Base-by-base conservation (phyloP, 2,888 invertebrate species). In the Siphlonurus alternatus region DNA sequence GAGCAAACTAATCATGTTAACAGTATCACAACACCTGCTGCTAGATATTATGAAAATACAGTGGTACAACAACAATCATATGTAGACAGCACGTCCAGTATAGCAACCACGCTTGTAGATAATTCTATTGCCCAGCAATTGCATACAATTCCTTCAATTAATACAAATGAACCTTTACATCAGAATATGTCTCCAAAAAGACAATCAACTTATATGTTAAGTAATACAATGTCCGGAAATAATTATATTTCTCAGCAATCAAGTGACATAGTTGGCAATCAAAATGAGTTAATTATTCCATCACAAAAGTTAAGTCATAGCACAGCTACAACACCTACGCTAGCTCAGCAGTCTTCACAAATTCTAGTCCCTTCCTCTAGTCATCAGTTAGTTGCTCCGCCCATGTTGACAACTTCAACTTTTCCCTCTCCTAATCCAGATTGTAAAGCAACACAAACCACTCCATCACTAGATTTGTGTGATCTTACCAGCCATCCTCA, bases 391-490 rank as follows among this genome's bases (percentile, higher is more conserved):
- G 15, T 38, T 5, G 38, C 38, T 38, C 38, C 38, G 5, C 38
- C 38, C 15, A 38, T 38, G 38, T 15, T 38, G 15, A 38, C 38
- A 38, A 38, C 38, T 10, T 38, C 38, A 38, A 10, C 38, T 10
- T 38, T 38, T 38, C 38, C 38, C 38, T 38, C 15, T 5, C 7
- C 15, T 5, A 38, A 15, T 15, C 38, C 38, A 38, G 38, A 38
- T 38, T 38, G 38, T 38, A 53, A 61, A 25, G 61, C 63, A 18
- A 64, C 65, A 56, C 23, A 62, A 61, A 63, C 63, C 7, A 59
- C 66, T 38, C 25, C 64, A 23, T 61, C 65, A 53, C 18, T 63
- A 53, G 67, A 64, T 51, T 51, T 15, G 7, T 38, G 38, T 38
- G 38, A 38, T 38, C 5, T 38, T 5, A 5, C 38, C 5, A 38